These are phyloP conservation scores for Xestia rhomboidea DNA, from an alignment of 2,888 invertebrate genomes.

Conservation along the genomic window DNA sequence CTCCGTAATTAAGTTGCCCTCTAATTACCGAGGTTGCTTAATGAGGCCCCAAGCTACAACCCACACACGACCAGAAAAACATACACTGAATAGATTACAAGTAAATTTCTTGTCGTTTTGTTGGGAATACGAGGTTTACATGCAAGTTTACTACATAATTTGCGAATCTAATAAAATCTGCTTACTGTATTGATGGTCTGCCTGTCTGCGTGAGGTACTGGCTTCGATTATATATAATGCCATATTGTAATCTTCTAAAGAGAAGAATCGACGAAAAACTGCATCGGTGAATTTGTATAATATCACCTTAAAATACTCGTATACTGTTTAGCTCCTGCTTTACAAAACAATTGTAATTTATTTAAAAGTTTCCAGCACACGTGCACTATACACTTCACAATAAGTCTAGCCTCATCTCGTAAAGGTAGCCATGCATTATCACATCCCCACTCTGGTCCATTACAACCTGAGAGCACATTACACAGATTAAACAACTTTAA, in stretches of 20 bases:
- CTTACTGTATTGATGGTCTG: not conserved
- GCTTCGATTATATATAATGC: not conserved
- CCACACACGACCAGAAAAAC: conserved; percentile 35
- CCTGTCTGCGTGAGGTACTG: not conserved
- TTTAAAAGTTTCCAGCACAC: not conserved
- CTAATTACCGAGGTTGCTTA: conserved; percentile 69
- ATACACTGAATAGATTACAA: conserved; percentile 18
- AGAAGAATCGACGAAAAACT: no score
- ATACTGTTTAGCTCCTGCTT: not conserved
- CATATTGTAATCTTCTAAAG: no score
- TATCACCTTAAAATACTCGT: not conserved
- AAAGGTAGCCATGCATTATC: conserved; percentile 9
- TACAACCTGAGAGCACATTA: conserved; percentile 38
- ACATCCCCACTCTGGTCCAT: not conserved
- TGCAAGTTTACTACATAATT: not conserved
- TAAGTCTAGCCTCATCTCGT: not conserved
- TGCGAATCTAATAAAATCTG: not conserved
- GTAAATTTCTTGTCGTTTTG: conserved; percentile 3
- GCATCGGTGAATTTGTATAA: not conserved
- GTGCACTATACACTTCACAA: not conserved
- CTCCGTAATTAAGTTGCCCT: conserved; percentile 68
- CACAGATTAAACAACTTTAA: conserved; percentile 52
- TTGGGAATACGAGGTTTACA: no score
- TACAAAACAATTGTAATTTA: not conserved
- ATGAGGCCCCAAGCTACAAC: conserved; percentile 60